Conservation (phyloP, 2,113 vertebrate species). For the Equus przewalskii region DNA sequence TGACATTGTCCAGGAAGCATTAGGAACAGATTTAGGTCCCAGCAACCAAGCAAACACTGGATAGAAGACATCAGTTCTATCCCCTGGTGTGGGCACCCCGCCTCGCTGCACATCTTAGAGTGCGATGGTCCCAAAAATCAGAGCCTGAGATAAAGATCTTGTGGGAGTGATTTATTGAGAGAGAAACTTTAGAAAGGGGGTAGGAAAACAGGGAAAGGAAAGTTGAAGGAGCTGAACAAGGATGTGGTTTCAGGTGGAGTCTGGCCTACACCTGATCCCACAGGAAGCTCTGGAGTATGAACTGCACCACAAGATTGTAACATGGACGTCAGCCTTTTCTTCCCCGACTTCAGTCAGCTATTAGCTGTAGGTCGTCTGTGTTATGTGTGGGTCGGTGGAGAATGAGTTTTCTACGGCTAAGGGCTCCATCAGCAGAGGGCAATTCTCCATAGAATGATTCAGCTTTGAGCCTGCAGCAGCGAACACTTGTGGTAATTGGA, state of each 20-base stretch:
- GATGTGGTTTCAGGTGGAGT: fast-evolving
- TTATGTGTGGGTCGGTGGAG: too few species aligned
- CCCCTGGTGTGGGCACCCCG: fast-evolving
- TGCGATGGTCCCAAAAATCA: background rate
- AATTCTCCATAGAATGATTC: background rate
- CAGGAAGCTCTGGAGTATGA: background rate
- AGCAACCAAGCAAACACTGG: background rate
- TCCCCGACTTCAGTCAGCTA: background rate
- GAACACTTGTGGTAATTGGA: too few species aligned
- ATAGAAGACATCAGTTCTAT: background rate
- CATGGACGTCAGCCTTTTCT: background rate
- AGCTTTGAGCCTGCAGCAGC: background rate
- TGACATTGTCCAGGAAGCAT: too few species aligned
- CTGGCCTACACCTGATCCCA: background rate
- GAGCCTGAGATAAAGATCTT: background rate
- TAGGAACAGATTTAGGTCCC: background rate
- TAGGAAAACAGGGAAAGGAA: background rate
- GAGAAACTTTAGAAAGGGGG: background rate
- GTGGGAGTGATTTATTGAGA: background rate
- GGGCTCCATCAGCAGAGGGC: background rate
- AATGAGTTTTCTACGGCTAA: too few species aligned
- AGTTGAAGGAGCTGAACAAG: background rate
- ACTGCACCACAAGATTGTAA: fast-evolving
- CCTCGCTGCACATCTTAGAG: fast-evolving
- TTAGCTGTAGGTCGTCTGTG: background rate